Conservation (phyloP, 2,888 invertebrate species). For the Lamellibrachia satsuma region DNA sequence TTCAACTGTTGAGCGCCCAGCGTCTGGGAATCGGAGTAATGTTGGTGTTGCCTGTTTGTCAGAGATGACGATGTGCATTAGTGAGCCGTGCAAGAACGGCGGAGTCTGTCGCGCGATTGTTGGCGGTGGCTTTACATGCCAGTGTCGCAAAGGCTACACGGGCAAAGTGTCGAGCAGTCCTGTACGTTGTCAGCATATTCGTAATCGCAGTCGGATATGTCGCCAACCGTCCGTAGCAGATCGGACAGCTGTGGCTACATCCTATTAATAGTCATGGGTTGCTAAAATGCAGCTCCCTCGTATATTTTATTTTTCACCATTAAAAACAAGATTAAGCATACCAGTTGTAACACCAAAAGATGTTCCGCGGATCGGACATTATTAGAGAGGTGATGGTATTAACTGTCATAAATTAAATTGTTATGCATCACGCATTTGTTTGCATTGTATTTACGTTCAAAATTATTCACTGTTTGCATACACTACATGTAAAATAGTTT, state of each 20-base stretch:
- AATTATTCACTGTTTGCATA: too few relatives aligned
- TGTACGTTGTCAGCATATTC: background rate
- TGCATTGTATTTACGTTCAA: too few relatives aligned
- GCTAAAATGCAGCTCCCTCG: background rate
- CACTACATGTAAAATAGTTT: too few relatives aligned
- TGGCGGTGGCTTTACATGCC: background rate
- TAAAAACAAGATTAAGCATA: too few relatives aligned
- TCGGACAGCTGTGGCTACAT: background rate
- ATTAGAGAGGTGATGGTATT: too few relatives aligned
- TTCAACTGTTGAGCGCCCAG: too few relatives aligned
- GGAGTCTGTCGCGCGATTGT: background rate
- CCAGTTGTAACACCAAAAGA: too few relatives aligned
- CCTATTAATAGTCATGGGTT: background rate
- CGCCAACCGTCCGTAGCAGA: background rate
- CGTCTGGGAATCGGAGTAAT: too few relatives aligned
- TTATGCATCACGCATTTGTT: too few relatives aligned
- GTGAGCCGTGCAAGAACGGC: background rate
- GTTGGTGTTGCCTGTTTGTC: background rate
- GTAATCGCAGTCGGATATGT: background rate
- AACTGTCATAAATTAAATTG: too few relatives aligned
- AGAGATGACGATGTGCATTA: background rate
- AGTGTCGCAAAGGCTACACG: background rate
- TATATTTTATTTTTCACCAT: too few relatives aligned
- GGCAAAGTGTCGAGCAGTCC: background rate
- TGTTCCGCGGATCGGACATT: too few relatives aligned